These are phyloP conservation scores for Rutpela maculata DNA, from an alignment of 2,888 invertebrate species.

Conservation along the genomic window DNA sequence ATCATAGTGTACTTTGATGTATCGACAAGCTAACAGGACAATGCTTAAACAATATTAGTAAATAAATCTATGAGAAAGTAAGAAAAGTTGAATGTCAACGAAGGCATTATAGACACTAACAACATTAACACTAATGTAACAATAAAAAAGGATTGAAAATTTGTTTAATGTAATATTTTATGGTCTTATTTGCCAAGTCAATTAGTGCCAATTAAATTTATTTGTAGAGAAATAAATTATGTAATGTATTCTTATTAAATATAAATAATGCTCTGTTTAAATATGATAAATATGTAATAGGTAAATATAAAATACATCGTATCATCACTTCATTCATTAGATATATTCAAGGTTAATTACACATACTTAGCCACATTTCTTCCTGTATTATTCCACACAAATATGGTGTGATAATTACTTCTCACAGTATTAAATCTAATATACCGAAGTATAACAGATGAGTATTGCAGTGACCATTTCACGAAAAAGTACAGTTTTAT, in stretches of 20 bases:
- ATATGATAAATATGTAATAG: neutral
- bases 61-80: too few species aligned
- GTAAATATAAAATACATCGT: neutral
- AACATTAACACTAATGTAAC: neutral
- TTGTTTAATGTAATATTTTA: neutral
- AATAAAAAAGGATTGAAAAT: neutral
- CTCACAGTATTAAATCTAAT: neutral
- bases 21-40: too few species aligned
- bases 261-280: neutral
- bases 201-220: neutral
- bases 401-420: neutral
- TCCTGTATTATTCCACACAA: neutral
- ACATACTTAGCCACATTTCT: neutral
- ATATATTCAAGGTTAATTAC: neutral
- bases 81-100: too few species aligned
- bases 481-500: too few species aligned
- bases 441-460: too few species aligned
- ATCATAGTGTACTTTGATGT: too few species aligned
- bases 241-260: constrained; percentile 2
- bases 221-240: neutral
- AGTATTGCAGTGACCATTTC: too few species aligned
- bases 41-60: too few species aligned
- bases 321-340: neutral
- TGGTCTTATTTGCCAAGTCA: neutral
- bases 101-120: too few species aligned